phyloP scores from a whole-genome alignment of 2,113 vertebrate genomes.

The Nymphicus hollandicus region DNA sequence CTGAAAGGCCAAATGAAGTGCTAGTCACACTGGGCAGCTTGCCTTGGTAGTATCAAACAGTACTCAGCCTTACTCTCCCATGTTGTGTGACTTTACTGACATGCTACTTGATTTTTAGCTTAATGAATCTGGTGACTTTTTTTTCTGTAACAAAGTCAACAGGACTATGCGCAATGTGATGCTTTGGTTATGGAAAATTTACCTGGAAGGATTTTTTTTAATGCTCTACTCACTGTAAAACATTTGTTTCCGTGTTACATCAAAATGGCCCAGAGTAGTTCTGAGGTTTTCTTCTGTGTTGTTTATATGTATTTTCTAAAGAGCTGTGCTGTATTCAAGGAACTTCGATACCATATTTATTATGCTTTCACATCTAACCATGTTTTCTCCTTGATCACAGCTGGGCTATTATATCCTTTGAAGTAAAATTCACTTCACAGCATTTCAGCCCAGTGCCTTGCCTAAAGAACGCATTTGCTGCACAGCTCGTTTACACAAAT shows the following conservation, averaged over 20 bases:
- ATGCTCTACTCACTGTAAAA: background rate
- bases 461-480: background rate
- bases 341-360: background rate
- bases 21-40: background rate
- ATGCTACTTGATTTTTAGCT: background rate
- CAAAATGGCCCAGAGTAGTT: background rate
- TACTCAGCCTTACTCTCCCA: background rate
- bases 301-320: background rate
- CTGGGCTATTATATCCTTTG: conserved; percentile 17
- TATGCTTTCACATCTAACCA: background rate
- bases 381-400: conserved; percentile 28
- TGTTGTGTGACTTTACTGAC: background rate
- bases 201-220: background rate
- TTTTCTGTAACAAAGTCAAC: background rate
- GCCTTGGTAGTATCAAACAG: background rate
- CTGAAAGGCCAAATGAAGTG: background rate
- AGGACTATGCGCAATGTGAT: background rate
- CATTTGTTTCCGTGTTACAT: background rate
- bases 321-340: background rate
- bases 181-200: background rate
- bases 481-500: background rate
- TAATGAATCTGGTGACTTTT: background rate
- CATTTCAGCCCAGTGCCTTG: background rate
- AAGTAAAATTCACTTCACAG: conserved; percentile 7
- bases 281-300: background rate